A percentile compares a stretch with the other conserved stretches of the same genome.
These are phyloP conservation scores for Drosophila sordidula DNA, from an alignment of 2,888 invertebrate genomes.

Conservation along the genomic window DNA sequence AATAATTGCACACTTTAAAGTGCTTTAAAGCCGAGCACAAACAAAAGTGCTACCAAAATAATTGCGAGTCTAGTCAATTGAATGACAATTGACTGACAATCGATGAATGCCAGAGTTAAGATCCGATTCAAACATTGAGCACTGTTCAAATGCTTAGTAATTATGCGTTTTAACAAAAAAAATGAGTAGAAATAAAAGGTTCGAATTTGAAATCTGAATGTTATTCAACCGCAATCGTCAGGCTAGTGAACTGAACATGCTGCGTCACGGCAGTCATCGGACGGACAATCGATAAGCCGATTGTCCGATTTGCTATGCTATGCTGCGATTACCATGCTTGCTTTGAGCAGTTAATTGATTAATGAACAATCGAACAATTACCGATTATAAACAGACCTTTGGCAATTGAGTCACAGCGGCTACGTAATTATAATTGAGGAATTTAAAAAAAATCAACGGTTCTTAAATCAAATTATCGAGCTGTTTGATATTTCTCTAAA, in stretches of 20 bases:
- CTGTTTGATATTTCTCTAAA: background rate
- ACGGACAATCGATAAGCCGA: constrained; percentile 25
- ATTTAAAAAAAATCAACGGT: background rate
- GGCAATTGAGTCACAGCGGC: background rate
- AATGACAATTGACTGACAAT: constrained; percentile 38
- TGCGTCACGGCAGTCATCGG: constrained; percentile 25
- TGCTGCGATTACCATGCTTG: constrained; percentile 2
- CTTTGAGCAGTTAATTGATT: constrained; percentile 11
- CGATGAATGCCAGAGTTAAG: constrained; percentile 26
- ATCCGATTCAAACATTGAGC: constrained; percentile 18
- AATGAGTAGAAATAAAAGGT: constrained; percentile 8
- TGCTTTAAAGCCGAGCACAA: constrained; percentile 49
- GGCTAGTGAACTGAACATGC: constrained; percentile 16
- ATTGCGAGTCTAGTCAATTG: constrained; percentile 27
- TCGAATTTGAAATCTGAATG: constrained; percentile 41
- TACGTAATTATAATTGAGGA: background rate
- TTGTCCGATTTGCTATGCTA: constrained; percentile 13
- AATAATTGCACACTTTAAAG: constrained; percentile 74
- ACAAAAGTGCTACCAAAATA: constrained; percentile 25
- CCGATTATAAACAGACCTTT: background rate
- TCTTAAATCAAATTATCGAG: background rate
- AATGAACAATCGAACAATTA: constrained; percentile 13
- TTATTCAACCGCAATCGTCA: constrained; percentile 59
- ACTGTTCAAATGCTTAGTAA: constrained; percentile 34
- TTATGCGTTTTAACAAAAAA: constrained; percentile 24